Conservation (phyloP, 2,113 vertebrate species). For the Microcebus lehilahytsara region DNA sequence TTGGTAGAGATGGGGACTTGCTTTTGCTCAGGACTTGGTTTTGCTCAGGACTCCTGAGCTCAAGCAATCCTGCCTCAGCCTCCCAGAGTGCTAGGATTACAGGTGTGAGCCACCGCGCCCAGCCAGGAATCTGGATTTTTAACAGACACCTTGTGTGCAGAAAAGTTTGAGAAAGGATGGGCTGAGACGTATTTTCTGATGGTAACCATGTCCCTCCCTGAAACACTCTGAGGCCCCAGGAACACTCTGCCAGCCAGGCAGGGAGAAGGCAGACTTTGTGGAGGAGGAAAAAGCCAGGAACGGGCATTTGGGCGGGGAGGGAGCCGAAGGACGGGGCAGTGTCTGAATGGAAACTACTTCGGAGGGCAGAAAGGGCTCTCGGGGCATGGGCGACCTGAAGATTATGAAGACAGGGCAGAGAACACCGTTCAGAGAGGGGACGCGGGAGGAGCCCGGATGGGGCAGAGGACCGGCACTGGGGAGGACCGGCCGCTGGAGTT, state of each 20-base stretch:
- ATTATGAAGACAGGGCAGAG: neutral
- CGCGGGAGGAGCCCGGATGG: too few relatives aligned
- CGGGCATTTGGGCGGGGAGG: accelerated
- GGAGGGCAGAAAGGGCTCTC: neutral
- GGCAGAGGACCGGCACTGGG: neutral
- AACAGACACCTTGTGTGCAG: neutral
- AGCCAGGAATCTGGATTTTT: neutral
- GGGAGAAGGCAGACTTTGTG: neutral
- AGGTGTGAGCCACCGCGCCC: too few relatives aligned
- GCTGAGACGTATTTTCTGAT: neutral
- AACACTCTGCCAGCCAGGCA: neutral
- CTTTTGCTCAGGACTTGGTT: too few relatives aligned
- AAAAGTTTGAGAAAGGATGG: neutral
- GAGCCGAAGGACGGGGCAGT: too few relatives aligned
- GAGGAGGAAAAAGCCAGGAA: too few relatives aligned
- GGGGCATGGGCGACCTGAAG: neutral
- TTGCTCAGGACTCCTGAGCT: too few relatives aligned
- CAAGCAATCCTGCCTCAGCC: too few relatives aligned
- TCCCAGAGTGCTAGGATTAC: too few relatives aligned
- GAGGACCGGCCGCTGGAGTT: accelerated
- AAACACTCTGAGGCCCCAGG: neutral
- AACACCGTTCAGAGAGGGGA: too few relatives aligned
- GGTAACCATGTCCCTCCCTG: neutral
- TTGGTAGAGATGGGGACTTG: too few relatives aligned
- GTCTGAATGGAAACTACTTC: neutral